A percentile compares a stretch with the other conserved stretches of the same genome.
These are phyloP conservation scores for Drosophila triauraria DNA, from an alignment of 1,140 invertebrate genomes.

Conservation along the genomic window DNA sequence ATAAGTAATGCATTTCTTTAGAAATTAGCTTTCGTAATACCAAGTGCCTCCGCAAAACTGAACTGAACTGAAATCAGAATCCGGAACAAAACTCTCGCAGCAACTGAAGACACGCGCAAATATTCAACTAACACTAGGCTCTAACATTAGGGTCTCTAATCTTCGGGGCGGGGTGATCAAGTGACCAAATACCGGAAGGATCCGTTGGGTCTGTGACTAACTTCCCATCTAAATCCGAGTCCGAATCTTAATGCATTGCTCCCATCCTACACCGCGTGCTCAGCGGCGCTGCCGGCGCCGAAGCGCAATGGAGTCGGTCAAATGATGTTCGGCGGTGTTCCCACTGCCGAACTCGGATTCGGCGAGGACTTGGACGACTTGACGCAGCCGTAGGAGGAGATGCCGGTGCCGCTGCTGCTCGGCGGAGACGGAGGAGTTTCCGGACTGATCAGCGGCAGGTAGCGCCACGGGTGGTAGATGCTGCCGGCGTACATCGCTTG, in stretches of 20 bases:
- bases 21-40: neutral
- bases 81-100: conserved; percentile 2
- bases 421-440: conserved; percentile 82
- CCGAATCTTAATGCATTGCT: neutral
- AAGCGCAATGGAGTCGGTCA: conserved; percentile 85
- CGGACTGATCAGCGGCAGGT: conserved; percentile 79
- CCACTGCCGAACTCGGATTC: conserved; percentile 49
- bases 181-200: conserved; percentile 16
- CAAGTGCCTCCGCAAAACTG: neutral
- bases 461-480: conserved; percentile 84
- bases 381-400: conserved; percentile 82
- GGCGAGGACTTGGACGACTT: conserved; percentile 83
- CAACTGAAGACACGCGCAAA: conserved; percentile 33
- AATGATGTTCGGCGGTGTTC: conserved; percentile 77
- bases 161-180: conserved; percentile 18
- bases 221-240: neutral
- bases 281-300: conserved; percentile 70
- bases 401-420: conserved; percentile 77
- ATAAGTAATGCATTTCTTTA: neutral
- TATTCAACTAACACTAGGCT: conserved; percentile 68
- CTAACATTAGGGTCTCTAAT: conserved; percentile 47
- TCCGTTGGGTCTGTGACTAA: conserved; percentile 1
- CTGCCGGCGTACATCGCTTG: conserved; percentile 82
- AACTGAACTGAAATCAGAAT: conserved; percentile 6
- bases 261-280: conserved; percentile 74